phyloP scores from a whole-genome alignment of 2,888 invertebrate genomes.

The Dione vanillae region DNA sequence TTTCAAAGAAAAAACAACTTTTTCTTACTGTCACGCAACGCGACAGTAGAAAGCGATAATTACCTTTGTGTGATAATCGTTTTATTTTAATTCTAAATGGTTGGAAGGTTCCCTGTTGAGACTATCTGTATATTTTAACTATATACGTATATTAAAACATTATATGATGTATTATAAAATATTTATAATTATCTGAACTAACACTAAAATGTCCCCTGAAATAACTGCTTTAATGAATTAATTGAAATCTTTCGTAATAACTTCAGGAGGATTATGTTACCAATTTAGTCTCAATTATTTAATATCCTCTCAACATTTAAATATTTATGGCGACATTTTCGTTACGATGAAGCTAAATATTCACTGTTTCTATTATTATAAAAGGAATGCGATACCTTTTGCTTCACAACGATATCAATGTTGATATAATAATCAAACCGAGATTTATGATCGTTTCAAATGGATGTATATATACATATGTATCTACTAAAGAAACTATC shows the following conservation, averaged over 20 bases:
- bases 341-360: conserved; percentile 43
- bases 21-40: conserved; percentile 34
- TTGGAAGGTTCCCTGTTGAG: background rate
- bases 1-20: conserved; percentile 34
- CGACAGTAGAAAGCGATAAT: conserved; percentile 30
- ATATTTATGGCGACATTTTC: conserved; percentile 73
- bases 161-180: too few relatives aligned
- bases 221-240: background rate
- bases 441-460: too few relatives aligned
- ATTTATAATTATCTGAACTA: too few relatives aligned
- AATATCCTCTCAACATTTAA: conserved; percentile 64
- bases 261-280: conserved; percentile 57
- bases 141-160: too few relatives aligned
- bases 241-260: conserved; percentile 51
- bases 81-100: conserved; percentile 23
- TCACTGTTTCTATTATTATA: conserved; percentile 43
- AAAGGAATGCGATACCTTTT: background rate
- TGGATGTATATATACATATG: too few relatives aligned
- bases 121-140: background rate
- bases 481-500: too few relatives aligned
- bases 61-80: conserved; percentile 28
- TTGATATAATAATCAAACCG: too few relatives aligned
- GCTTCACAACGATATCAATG: background rate
- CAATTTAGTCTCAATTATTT: conserved; percentile 70
- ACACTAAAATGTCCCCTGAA: background rate